Evolutionary conservation across 2,113 vertebrate genomes (phyloP).

Genomic region (Salvator merianae): DNA sequence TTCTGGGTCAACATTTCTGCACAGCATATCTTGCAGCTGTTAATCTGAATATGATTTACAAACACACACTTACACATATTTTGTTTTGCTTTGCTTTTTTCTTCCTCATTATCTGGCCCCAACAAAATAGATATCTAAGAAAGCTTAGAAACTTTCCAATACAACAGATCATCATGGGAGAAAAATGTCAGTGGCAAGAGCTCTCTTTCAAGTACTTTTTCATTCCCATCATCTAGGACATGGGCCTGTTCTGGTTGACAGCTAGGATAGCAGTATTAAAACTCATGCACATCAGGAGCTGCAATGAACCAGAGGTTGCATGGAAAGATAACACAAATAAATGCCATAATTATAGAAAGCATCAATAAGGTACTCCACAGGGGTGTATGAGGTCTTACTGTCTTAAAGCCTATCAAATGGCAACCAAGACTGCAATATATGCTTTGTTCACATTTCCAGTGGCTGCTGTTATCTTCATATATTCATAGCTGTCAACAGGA

Average conservation of each 20-base stretch:
- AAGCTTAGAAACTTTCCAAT: no score
- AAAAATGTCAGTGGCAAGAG: no score
- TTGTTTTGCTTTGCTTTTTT: no score
- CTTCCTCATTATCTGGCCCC: no score
- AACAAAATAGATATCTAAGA: no score
- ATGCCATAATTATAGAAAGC: neutral
- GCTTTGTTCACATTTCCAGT: neutral
- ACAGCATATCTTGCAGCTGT: no score
- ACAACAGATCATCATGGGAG: no score
- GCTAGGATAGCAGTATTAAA: neutral
- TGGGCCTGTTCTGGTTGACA: neutral
- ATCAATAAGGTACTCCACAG: slow-evolving; percentile 23
- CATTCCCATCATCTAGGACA: neutral
- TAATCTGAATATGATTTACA: no score
- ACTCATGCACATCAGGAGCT: neutral
- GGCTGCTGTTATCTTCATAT: slow-evolving; percentile 22
- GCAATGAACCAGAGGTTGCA: neutral
- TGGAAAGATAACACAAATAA: neutral
- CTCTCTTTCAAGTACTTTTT: neutral
- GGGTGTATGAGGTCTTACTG: slow-evolving; percentile 1
- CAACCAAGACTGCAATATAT: slow-evolving; percentile 3
- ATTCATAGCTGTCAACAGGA: slow-evolving; percentile 32
- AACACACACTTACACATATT: no score
- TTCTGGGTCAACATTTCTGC: no score
- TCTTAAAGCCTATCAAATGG: slow-evolving; percentile 1